Evolutionary conservation across 2,888 invertebrate genomes (phyloP).

Genomic region (Apotomis capreana): DNA sequence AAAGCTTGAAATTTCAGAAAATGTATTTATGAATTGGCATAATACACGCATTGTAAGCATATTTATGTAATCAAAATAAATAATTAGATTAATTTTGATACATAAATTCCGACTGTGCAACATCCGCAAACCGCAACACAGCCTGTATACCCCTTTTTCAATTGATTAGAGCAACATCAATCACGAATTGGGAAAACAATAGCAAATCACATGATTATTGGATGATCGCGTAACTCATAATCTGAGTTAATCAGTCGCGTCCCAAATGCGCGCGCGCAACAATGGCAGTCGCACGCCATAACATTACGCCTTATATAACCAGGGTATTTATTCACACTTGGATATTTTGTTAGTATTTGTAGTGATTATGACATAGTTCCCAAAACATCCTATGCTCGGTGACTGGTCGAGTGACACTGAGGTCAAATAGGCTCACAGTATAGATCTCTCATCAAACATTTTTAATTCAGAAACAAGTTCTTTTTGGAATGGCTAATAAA

Average conservation of each 20-base stretch:
- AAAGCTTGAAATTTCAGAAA: too few species aligned
- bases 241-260: slow-evolving; percentile 29
- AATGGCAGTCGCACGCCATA: slow-evolving; percentile 29
- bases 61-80: too few species aligned
- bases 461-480: too few species aligned
- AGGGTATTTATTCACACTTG: slow-evolving; percentile 21
- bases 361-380: slow-evolving; percentile 15
- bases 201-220: slow-evolving; percentile 31
- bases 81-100: too few species aligned
- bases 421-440: neutral
- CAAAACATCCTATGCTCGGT: slow-evolving; percentile 14
- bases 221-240: slow-evolving; percentile 33
- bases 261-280: slow-evolving; percentile 21
- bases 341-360: slow-evolving; percentile 17
- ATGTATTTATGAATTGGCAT: too few species aligned
- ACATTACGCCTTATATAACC: slow-evolving; percentile 32
- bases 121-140: neutral
- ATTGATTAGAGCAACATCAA: slow-evolving; percentile 18
- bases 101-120: too few species aligned
- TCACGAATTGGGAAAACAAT: slow-evolving; percentile 29
- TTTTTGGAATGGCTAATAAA: too few species aligned
- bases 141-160: neutral
- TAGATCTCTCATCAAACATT: slow-evolving; percentile 14
- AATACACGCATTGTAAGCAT: too few species aligned
- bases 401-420: neutral